These are phyloP conservation scores for Rhinoraja longicauda DNA, from an alignment of 2,797 vertebrate genomes.

Conservation along the genomic window DNA sequence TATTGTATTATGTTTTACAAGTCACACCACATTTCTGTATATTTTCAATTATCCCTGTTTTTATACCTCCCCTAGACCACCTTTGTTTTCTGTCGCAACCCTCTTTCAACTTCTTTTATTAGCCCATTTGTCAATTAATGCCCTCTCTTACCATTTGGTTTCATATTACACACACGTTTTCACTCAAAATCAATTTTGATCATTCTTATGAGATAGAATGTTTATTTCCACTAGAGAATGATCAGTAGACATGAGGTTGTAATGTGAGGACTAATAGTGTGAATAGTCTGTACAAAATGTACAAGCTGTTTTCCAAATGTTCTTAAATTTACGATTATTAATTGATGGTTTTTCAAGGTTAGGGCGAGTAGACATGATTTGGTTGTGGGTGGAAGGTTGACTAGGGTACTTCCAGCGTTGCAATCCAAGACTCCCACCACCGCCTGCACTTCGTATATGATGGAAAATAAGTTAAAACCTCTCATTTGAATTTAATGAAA, in stretches of 20 bases:
- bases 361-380: neutral
- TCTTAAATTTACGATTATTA: neutral
- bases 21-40: too few species aligned
- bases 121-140: too few species aligned
- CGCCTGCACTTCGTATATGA: neutral
- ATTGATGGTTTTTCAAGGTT: slow-evolving; percentile 24
- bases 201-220: neutral
- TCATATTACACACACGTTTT: too few species aligned
- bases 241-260: neutral
- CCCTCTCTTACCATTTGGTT: too few species aligned
- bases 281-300: slow-evolving; percentile 3
- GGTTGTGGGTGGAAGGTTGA: neutral
- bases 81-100: too few species aligned
- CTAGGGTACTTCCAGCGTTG: neutral
- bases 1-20: too few species aligned
- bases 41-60: too few species aligned
- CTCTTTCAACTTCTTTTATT: too few species aligned
- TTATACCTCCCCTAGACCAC: too few species aligned
- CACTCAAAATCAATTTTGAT: too few species aligned
- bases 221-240: neutral
- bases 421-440: neutral
- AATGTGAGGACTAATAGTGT: neutral
- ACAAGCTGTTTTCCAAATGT: neutral
- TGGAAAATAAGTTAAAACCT: neutral
- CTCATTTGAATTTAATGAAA: neutral